phyloP scores from a whole-genome alignment of 2,888 invertebrate species.

The Agrilus cyanescens region DNA sequence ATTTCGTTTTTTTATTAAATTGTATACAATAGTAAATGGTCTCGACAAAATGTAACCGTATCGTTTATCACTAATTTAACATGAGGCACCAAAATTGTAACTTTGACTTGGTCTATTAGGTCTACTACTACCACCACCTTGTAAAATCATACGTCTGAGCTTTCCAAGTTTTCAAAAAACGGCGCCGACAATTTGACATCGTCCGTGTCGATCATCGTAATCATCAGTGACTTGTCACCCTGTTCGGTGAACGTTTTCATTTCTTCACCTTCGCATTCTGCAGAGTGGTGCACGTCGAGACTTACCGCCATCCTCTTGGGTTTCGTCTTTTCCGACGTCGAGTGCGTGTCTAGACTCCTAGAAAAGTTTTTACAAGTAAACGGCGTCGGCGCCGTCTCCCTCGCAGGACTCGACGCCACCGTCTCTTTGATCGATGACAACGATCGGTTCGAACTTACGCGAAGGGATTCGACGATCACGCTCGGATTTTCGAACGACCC shows the following conservation, averaged over 20 bases:
- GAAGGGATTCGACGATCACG: conserved; percentile 16
- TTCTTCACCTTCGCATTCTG: background rate
- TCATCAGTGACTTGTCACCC: conserved; percentile 22
- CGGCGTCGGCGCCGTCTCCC: conserved; percentile 7
- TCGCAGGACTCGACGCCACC: background rate
- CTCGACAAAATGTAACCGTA: too few relatives aligned
- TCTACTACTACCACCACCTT: too few relatives aligned
- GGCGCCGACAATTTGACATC: conserved; percentile 31
- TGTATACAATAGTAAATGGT: too few relatives aligned
- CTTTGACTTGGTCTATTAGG: too few relatives aligned
- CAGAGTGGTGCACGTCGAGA: conserved; percentile 20
- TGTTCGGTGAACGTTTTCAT: conserved; percentile 17
- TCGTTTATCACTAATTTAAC: too few relatives aligned
- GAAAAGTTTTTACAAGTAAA: conserved; percentile 25
- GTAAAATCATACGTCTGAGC: conserved; percentile 31
- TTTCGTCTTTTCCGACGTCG: conserved; percentile 18
- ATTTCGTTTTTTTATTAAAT: too few relatives aligned
- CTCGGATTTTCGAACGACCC: conserved; percentile 15
- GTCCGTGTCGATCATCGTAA: conserved; percentile 25
- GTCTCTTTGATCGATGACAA: conserved; percentile 6
- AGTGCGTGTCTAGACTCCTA: conserved; percentile 31
- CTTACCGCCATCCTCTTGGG: conserved; percentile 30
- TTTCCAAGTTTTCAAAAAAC: conserved; percentile 30
- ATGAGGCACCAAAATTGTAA: too few relatives aligned
- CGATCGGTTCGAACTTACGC: conserved; percentile 12